Conservation (phyloP, 1,140 invertebrate genomes). For the Ceratosolen solmsi region DNA sequence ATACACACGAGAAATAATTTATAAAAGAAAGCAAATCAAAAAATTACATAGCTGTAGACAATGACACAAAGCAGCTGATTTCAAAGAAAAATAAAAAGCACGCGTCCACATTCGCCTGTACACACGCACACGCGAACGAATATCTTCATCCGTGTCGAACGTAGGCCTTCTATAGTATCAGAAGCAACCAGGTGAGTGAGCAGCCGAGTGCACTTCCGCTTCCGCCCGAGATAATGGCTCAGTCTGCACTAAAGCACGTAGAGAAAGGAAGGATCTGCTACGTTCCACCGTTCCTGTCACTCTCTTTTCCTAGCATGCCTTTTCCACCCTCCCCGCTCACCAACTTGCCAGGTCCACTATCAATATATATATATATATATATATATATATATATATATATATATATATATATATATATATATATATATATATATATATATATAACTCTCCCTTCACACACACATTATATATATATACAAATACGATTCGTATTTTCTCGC, state of each 20-base stretch:
- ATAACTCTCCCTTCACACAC: no score
- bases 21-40: background rate
- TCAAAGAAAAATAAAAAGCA: constrained; percentile 5
- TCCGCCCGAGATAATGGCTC: constrained; percentile 71
- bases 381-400: background rate
- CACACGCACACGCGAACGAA: no score
- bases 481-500: background rate
- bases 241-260: constrained; percentile 52
- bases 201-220: constrained; percentile 71
- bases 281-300: background rate
- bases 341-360: no score
- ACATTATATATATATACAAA: no score
- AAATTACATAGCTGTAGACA: no score
- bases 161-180: background rate
- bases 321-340: no score
- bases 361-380: background rate
- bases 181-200: constrained; percentile 69
- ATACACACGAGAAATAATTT: background rate
- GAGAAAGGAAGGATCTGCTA: background rate
- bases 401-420: background rate
- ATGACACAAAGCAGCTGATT: background rate
- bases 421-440: background rate
- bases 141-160: constrained; percentile 17
- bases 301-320: background rate
- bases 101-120: no score